A percentile compares a stretch with the other conserved stretches of the same genome.
Conservation (phyloP, 2,797 vertebrate genomes). For the Anableps anableps region DNA sequence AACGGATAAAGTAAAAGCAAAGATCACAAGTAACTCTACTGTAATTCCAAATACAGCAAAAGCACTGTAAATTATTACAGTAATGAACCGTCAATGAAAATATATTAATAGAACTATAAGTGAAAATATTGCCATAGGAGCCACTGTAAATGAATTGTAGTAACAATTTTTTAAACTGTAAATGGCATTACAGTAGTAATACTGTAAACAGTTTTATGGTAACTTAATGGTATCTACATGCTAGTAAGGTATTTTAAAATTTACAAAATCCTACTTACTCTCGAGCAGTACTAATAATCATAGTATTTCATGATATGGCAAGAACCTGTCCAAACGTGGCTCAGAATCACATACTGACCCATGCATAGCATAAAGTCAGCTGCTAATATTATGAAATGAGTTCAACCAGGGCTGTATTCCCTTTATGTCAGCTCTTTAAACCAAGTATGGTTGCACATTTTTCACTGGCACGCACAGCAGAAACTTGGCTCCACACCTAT, state of each 20-base stretch:
- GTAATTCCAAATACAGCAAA: not conserved
- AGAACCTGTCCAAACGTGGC: too few relatives aligned
- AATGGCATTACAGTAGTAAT: too few relatives aligned
- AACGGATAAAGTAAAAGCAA: not conserved
- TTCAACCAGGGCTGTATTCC: not conserved
- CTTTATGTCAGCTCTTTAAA: constrained; percentile 15
- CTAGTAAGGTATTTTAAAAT: not conserved
- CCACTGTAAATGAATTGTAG: too few relatives aligned
- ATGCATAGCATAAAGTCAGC: not conserved
- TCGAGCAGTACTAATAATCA: not conserved
- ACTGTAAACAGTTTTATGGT: not conserved
- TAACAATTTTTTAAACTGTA: too few relatives aligned
- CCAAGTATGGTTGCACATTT: constrained; percentile 19
- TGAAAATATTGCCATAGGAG: too few relatives aligned
- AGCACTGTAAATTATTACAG: not conserved
- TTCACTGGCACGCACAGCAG: constrained; percentile 26
- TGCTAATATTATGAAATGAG: not conserved
- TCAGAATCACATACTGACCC: not conserved
- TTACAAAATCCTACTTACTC: not conserved
- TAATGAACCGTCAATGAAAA: not conserved
- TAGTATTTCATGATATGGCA: not conserved
- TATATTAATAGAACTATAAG: not conserved
- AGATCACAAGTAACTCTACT: not conserved
- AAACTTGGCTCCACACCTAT: constrained; percentile 43
- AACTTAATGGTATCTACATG: not conserved